Evolutionary conservation across 2,888 invertebrate species (phyloP).

Genomic region (Hoplodrina blanda): DNA sequence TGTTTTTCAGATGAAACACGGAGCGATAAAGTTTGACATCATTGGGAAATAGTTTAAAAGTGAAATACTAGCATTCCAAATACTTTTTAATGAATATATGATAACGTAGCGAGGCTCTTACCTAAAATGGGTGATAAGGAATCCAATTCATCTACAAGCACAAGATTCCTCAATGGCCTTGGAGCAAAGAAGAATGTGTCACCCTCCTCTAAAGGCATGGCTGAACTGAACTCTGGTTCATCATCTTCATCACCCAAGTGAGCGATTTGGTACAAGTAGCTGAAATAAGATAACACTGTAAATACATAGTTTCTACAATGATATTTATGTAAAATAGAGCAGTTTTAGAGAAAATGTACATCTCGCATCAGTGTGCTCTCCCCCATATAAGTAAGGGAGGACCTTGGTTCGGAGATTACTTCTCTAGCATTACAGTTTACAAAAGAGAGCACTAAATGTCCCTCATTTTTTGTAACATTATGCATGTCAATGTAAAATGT

Average conservation of each 20-base stretch:
- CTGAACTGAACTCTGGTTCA: conserved; percentile 99
- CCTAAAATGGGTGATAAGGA: conserved; percentile 98
- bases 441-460: conserved; percentile 75
- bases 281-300: conserved; percentile 79
- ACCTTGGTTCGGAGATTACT: conserved; percentile 92
- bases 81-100: neutral
- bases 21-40: conserved; percentile 60
- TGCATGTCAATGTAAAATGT: conserved; percentile 53
- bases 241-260: conserved; percentile 99
- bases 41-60: conserved; percentile 26
- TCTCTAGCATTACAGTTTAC: conserved; percentile 81
- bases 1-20: conserved; percentile 87
- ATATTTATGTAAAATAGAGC: neutral
- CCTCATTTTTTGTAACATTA: conserved; percentile 51
- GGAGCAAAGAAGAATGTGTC: conserved; percentile 99
- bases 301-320: neutral
- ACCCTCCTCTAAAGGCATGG: conserved; percentile 99
- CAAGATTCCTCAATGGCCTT: conserved; percentile 97
- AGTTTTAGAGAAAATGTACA: conserved; percentile 71
- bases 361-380: conserved; percentile 92
- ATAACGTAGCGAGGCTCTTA: conserved; percentile 66
- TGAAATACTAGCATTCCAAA: neutral
- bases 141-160: conserved; percentile 99
- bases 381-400: conserved; percentile 85
- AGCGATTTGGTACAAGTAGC: conserved; percentile 99